Evolutionary conservation across 2,888 invertebrate species (phyloP).

Genomic region (Amphipoea oculea): DNA sequence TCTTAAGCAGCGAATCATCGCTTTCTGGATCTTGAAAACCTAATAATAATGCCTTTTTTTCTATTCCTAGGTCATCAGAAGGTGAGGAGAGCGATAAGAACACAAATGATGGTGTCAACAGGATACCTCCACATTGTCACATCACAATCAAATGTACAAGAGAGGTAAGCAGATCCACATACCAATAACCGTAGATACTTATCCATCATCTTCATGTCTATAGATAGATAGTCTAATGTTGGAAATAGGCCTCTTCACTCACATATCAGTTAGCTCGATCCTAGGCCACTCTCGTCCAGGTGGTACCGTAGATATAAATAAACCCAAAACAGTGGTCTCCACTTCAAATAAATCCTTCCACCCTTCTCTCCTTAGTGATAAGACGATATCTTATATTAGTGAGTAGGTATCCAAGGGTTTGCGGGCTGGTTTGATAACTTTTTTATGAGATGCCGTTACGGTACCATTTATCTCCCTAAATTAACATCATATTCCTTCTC

Average conservation of each 20-base stretch:
- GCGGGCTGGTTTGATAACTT: constrained; percentile 1
- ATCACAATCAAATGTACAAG: constrained; percentile 97
- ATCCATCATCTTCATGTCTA: not conserved
- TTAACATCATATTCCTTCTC: constrained; percentile 4
- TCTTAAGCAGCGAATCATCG: not conserved
- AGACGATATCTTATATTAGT: constrained; percentile 3
- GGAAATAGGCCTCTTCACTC: not conserved
- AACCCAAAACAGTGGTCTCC: not conserved
- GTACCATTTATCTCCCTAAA: not conserved
- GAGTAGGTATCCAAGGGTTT: not conserved
- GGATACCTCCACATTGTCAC: constrained; percentile 96
- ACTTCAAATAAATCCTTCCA: constrained; percentile 12
- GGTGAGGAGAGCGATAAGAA: constrained; percentile 84
- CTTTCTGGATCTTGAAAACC: not conserved
- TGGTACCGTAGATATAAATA: not conserved
- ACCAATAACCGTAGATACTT: not conserved
- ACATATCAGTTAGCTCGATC: not conserved
- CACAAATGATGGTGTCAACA: constrained; percentile 83
- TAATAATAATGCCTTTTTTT: not conserved
- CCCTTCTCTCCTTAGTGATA: constrained; percentile 14
- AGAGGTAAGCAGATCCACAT: constrained; percentile 92
- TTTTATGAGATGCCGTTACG: constrained; percentile 22
- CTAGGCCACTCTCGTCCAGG: no score
- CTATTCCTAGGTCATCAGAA: constrained; percentile 78
- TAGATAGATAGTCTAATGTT: not conserved